Percentiles rank a stretch among this genome's conserved stretches.
These are phyloP conservation scores for Aphis craccivora DNA, from an alignment of 1,140 invertebrate species.

Conservation along the genomic window DNA sequence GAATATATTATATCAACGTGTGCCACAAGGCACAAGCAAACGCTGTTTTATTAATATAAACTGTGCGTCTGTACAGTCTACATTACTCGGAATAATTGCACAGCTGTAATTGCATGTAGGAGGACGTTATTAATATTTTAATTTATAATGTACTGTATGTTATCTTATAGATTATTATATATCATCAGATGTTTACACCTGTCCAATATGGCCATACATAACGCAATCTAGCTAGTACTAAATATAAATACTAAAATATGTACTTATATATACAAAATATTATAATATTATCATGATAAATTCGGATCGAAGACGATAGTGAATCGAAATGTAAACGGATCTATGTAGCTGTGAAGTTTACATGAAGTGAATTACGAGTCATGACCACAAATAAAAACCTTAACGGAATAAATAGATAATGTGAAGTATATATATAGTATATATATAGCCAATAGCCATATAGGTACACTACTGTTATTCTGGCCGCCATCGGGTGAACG, in stretches of 20 bases:
- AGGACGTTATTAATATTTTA: background rate
- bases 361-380: background rate
- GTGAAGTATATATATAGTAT: too few species aligned
- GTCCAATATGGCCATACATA: background rate
- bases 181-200: background rate
- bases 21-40: background rate
- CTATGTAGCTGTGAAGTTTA: background rate
- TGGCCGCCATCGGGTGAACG: background rate
- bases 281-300: background rate
- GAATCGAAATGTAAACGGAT: background rate
- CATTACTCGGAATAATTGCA: background rate
- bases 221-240: background rate
- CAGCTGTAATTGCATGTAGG: background rate
- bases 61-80: background rate
- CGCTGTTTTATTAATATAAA: background rate
- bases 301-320: background rate
- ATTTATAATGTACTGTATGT: background rate
- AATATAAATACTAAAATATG: background rate
- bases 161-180: background rate
- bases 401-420: background rate
- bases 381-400: background rate
- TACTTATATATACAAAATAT: background rate
- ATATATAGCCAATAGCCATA: too few species aligned
- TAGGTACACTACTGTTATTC: background rate
- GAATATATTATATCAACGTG: background rate